phyloP scores from a whole-genome alignment of 2,113 vertebrate species.

The Grammomys dolichurus region DNA sequence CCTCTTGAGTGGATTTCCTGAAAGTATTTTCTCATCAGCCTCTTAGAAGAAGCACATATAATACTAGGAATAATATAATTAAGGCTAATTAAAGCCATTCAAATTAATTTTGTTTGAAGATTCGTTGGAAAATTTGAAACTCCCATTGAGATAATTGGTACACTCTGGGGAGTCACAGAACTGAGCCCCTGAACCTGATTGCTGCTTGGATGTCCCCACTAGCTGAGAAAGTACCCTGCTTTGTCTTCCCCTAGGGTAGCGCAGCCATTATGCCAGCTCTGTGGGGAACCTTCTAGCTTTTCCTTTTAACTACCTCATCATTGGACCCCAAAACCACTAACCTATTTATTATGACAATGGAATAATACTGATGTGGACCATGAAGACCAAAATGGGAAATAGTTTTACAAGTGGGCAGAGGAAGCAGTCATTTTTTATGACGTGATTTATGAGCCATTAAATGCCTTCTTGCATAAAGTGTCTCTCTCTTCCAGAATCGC shows the following conservation, averaged over 20 bases:
- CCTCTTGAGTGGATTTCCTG: background rate
- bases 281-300: background rate
- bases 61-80: conserved; percentile 66
- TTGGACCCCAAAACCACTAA: background rate
- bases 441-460: conserved; percentile 35
- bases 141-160: conserved; percentile 64
- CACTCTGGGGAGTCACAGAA: conserved; percentile 1
- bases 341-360: conserved; percentile 2
- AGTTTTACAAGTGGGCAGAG: conserved; percentile 38
- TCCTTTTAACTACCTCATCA: background rate
- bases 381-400: background rate
- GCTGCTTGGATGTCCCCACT: background rate
- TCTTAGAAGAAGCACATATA: conserved; percentile 33
- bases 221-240: background rate
- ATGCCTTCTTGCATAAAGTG: background rate
- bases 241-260: background rate
- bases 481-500: background rate
- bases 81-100: conserved; percentile 71
- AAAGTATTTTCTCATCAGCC: conserved; percentile 38
- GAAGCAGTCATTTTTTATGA: conserved; percentile 34
- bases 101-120: conserved; percentile 73
- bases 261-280: background rate
- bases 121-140: conserved; percentile 48
- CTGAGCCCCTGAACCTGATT: background rate
- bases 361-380: background rate